These are phyloP conservation scores for Eupelmus urozonus DNA, from an alignment of 2,888 invertebrate genomes.

Conservation along the genomic window DNA sequence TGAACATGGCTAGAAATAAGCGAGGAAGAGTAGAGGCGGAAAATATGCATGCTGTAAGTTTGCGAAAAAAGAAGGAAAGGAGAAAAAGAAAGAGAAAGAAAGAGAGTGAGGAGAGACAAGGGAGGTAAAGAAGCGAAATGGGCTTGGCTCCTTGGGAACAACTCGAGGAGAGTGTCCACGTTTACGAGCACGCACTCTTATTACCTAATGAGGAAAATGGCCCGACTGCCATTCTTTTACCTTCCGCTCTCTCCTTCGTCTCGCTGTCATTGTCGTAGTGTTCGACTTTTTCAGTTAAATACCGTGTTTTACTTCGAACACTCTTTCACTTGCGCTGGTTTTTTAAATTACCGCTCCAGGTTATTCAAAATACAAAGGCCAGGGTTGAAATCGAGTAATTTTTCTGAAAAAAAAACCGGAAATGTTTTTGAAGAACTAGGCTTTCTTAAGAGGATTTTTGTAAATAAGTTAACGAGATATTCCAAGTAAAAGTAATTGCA, in stretches of 20 bases:
- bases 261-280: background rate
- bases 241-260: background rate
- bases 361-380: background rate
- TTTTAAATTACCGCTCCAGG: background rate
- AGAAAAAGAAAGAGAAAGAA: background rate
- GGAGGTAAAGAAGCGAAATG: background rate
- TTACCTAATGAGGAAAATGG: conserved; percentile 53
- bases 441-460: too few relatives aligned
- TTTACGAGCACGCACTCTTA: conserved; percentile 43
- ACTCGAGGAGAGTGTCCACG: conserved; percentile 20
- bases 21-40: background rate
- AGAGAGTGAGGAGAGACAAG: background rate
- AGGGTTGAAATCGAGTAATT: too few relatives aligned
- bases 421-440: too few relatives aligned
- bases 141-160: background rate
- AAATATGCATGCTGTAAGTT: conserved; percentile 22
- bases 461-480: too few relatives aligned
- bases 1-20: conserved; percentile 17
- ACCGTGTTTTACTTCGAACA: conserved; percentile 16
- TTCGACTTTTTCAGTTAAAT: background rate
- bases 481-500: too few relatives aligned
- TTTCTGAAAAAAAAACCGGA: too few relatives aligned
- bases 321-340: background rate
- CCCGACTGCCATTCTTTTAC: conserved; percentile 4
- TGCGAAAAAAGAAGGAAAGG: background rate